Evolutionary conservation across 1,140 invertebrate genomes (phyloP).

Genomic region (Drosophila malerkotliana): DNA sequence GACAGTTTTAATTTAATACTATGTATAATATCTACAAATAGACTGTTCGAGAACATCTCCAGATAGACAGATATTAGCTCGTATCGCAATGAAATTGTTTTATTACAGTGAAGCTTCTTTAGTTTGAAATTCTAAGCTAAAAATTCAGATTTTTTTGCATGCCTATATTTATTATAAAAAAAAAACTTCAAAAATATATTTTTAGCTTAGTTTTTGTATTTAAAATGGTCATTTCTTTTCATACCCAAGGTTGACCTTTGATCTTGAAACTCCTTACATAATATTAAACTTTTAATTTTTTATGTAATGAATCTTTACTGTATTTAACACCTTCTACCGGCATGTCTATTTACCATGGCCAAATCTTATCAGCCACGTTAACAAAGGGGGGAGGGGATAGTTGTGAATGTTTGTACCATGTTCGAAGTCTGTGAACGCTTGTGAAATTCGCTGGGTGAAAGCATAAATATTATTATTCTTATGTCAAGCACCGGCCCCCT

Average conservation of each 20-base stretch:
- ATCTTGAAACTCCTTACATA: neutral
- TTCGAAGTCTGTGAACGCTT: slow-evolving; percentile 20
- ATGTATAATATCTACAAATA: slow-evolving; percentile 40
- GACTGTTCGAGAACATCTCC: slow-evolving; percentile 64
- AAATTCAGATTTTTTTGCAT: no score
- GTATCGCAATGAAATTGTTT: slow-evolving; percentile 29
- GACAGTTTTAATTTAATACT: slow-evolving; percentile 39
- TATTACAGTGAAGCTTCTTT: neutral
- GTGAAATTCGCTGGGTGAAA: slow-evolving; percentile 41
- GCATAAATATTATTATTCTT: slow-evolving; percentile 26
- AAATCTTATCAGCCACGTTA: slow-evolving; percentile 57
- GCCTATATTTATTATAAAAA: no score
- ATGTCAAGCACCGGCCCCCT: neutral
- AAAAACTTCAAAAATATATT: no score
- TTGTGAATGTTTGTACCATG: slow-evolving; percentile 34
- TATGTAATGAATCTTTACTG: neutral
- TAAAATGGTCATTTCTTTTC: no score
- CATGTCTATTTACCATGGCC: slow-evolving; percentile 38
- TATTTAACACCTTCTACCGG: slow-evolving; percentile 15
- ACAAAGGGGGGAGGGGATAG: slow-evolving; percentile 10
- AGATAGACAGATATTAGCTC: slow-evolving; percentile 35
- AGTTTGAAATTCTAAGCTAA: neutral
- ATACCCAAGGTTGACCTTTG: neutral
- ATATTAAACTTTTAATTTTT: neutral
- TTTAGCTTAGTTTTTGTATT: no score